These are phyloP conservation scores for Geophilus truncorum DNA, from an alignment of 2,888 invertebrate genomes.

Conservation along the genomic window DNA sequence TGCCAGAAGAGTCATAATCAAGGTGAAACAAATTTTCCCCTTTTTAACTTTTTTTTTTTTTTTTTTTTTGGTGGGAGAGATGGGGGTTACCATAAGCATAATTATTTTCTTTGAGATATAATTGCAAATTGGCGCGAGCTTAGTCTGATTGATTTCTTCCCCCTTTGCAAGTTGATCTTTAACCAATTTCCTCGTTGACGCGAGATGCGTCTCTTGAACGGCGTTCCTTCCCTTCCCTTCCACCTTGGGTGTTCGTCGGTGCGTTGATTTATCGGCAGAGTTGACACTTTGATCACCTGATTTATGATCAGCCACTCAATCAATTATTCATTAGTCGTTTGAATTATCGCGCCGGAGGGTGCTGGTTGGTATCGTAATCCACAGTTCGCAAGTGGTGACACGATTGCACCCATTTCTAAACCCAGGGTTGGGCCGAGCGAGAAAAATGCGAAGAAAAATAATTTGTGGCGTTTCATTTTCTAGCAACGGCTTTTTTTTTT, in stretches of 20 bases:
- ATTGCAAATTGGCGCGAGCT: not conserved
- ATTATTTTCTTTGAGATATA: not conserved
- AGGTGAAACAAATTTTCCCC: slow-evolving; percentile 50
- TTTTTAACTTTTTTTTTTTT: not conserved
- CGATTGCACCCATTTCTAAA: not conserved
- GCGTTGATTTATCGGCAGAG: slow-evolving; percentile 11
- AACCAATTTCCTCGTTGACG: slow-evolving; percentile 3
- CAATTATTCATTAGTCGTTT: slow-evolving; percentile 25
- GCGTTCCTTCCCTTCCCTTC: not conserved
- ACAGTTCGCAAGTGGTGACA: not conserved
- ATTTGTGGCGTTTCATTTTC: slow-evolving; percentile 18
- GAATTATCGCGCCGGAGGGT: slow-evolving; percentile 13
- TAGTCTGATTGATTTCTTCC: not conserved
- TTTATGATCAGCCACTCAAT: slow-evolving; percentile 27
- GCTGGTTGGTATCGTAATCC: slow-evolving; percentile 7
- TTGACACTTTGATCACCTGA: slow-evolving; percentile 15
- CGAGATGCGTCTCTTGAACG: not conserved
- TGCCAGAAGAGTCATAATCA: slow-evolving; percentile 80
- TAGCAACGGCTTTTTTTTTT: not conserved
- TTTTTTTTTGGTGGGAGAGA: no score
- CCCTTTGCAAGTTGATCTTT: slow-evolving; percentile 8
- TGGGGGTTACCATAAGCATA: no score
- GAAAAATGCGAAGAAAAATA: not conserved
- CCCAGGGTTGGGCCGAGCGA: not conserved
- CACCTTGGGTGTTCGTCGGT: not conserved